phyloP scores from a whole-genome alignment of 2,797 vertebrate species.

The Sebastes cheni region DNA sequence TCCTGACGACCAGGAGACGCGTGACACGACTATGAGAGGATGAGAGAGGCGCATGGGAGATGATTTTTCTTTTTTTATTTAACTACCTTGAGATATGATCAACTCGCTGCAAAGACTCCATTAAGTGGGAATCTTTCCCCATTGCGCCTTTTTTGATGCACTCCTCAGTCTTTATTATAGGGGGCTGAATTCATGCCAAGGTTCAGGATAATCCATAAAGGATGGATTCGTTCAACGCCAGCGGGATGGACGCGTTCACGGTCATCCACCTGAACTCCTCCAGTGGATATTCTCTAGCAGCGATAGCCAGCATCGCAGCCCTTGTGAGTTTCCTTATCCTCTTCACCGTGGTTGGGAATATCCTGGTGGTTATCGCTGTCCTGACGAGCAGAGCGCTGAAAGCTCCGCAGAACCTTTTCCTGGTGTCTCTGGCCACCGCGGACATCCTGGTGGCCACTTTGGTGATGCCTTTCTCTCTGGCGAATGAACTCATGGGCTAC shows the following conservation, averaged over 20 bases:
- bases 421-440: constrained; percentile 93
- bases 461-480: constrained; percentile 95
- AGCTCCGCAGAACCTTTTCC: constrained; percentile 93
- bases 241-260: constrained; percentile 73
- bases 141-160: constrained; percentile 36
- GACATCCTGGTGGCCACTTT: constrained; percentile 94
- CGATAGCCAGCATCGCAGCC: constrained; percentile 85
- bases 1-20: constrained; percentile 20
- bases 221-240: constrained; percentile 77
- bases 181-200: constrained; percentile 25
- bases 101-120: neutral
- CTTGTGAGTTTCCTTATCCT: constrained; percentile 91
- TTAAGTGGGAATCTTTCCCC: neutral
- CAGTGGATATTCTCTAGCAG: constrained; percentile 85
- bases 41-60: neutral
- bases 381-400: constrained; percentile 90
- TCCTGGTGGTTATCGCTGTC: constrained; percentile 92
- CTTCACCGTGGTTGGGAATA: constrained; percentile 91
- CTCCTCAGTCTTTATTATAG: constrained; percentile 8
- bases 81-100: neutral
- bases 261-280: constrained; percentile 74
- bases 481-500: constrained; percentile 94
- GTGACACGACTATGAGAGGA: neutral
- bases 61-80: neutral
- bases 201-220: constrained; percentile 7